phyloP scores from a whole-genome alignment of 2,888 invertebrate genomes.

The Lycocerus yunnanus region DNA sequence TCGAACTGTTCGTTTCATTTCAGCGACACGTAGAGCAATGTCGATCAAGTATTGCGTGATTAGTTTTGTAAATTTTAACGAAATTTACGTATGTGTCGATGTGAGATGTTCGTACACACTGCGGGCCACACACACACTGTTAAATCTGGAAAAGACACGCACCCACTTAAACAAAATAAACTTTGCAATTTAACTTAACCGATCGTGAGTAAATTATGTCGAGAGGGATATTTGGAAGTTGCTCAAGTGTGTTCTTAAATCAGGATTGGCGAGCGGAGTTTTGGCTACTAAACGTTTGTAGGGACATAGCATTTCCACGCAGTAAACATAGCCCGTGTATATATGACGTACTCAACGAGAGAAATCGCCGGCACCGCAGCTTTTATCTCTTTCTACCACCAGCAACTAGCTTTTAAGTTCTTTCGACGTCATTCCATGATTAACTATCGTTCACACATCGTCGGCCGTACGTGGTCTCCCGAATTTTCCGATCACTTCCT shows the following conservation, averaged over 20 bases:
- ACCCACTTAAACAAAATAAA: slow-evolving; percentile 33
- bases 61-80: background rate
- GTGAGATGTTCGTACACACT: slow-evolving; percentile 33
- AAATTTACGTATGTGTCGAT: slow-evolving; percentile 22
- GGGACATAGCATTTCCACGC: slow-evolving; percentile 48
- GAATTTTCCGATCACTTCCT: slow-evolving; percentile 31
- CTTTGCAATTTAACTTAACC: slow-evolving; percentile 23
- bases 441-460: slow-evolving; percentile 44
- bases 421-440: slow-evolving; percentile 51
- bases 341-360: slow-evolving; percentile 41
- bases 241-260: slow-evolving; percentile 39
- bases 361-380: slow-evolving; percentile 45
- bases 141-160: slow-evolving; percentile 31
- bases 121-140: slow-evolving; percentile 36
- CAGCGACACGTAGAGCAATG: slow-evolving; percentile 24
- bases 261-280: slow-evolving; percentile 47
- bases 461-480: slow-evolving; percentile 30
- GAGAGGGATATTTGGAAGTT: slow-evolving; percentile 25
- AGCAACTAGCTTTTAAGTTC: slow-evolving; percentile 45
- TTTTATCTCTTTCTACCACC: slow-evolving; percentile 45
- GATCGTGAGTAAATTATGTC: slow-evolving; percentile 6
- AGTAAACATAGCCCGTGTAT: slow-evolving; percentile 47
- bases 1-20: slow-evolving; percentile 18
- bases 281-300: slow-evolving; percentile 51
- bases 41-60: background rate